A percentile compares a stretch with the other conserved stretches of the same genome.
Evolutionary conservation across 2,888 invertebrate species (phyloP).

Genomic region (Taphrorychus bicolor): DNA sequence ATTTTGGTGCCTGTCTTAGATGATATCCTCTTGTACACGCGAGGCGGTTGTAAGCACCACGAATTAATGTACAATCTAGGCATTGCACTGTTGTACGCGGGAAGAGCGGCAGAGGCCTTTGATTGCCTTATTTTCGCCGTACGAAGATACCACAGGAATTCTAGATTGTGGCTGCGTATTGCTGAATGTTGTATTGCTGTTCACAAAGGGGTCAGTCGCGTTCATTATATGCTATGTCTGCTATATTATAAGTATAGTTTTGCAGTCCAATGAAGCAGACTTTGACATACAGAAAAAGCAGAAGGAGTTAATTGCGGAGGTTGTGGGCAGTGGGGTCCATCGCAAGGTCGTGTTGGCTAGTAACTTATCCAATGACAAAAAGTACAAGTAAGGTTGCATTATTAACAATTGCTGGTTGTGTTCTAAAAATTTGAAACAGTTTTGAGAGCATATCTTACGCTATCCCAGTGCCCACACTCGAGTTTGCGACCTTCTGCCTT

Average conservation of each 20-base stretch:
- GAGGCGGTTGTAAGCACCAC: constrained; percentile 68
- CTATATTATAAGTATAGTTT: no score
- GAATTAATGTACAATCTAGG: constrained; percentile 84
- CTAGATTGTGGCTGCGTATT: constrained; percentile 88
- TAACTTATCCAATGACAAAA: constrained; percentile 63
- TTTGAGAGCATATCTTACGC: constrained; percentile 77
- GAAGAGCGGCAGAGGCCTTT: constrained; percentile 84
- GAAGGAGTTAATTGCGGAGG: constrained; percentile 67
- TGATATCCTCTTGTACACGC: constrained; percentile 67
- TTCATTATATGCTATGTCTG: no score
- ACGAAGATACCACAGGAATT: constrained; percentile 85
- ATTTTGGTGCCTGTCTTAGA: no score
- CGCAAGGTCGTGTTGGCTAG: constrained; percentile 69
- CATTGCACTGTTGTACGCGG: constrained; percentile 81
- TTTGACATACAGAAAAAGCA: constrained; percentile 67
- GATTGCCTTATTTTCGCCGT: constrained; percentile 89
- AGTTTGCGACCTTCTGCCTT: constrained; percentile 89
- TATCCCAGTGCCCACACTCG: constrained; percentile 85
- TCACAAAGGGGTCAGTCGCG: constrained; percentile 64
- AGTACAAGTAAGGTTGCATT: constrained; percentile 59
- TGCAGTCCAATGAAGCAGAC: constrained; percentile 68
- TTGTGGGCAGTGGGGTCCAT: constrained; percentile 66
- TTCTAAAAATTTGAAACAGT: neutral
- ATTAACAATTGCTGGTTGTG: neutral
- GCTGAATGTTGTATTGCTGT: constrained; percentile 88